Evolutionary conservation across 30 jellyfish, hydroid and myxozoan genomes (phyloP), one percentile per base, ranked within the genome.

Genomic region (Aurelia aurita): DNA sequence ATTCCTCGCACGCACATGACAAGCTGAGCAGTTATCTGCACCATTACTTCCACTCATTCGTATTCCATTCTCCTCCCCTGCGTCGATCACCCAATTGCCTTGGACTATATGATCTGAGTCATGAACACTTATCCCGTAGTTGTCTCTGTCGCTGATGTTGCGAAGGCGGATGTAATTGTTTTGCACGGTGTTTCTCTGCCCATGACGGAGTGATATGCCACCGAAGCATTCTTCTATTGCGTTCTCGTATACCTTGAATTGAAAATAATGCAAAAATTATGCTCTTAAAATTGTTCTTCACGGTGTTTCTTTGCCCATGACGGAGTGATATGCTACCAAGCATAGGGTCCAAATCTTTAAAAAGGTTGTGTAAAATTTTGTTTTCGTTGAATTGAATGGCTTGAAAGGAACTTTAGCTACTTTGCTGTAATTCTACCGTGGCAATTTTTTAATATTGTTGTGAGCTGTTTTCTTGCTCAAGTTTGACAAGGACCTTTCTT

Each of bases 1-100:
- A n/a, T 79, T 79, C 54, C 63, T 79, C n/a, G 90, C 90, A 18
- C 90, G 32, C 11, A 79, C 82, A 27, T 79, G 90, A 29, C 90
- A 79, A 0, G 90, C 49, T 46, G 46, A 19, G 82, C 90, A 79
- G 31, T 64, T 74, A 5, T 19, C 35, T 45, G 81, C 74, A 55
- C 90, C 90, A 54, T 79, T 45, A 5, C 90, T 81, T n/a, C 90
- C 90, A 12, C 57, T 69, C 44, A 79, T 60, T 79, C 51, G 57
- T 29, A 79, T 63, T n/a, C 90, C 90, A 28, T 66, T 71, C 16
- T 63, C 16, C 58, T 51, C 47, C 3, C 90, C 90, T 5, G 60
- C 82, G 27, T 79, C 82, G 64, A 64, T 51, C 19, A 79, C 82
- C 90, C 90, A 79, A 60, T 79, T 79, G 47, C 54, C 67, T 8